Evolutionary conservation across 2,797 vertebrate genomes (phyloP), one percentile per base, ranked within the genome.

Genomic region (Gallinago stenura): DNA sequence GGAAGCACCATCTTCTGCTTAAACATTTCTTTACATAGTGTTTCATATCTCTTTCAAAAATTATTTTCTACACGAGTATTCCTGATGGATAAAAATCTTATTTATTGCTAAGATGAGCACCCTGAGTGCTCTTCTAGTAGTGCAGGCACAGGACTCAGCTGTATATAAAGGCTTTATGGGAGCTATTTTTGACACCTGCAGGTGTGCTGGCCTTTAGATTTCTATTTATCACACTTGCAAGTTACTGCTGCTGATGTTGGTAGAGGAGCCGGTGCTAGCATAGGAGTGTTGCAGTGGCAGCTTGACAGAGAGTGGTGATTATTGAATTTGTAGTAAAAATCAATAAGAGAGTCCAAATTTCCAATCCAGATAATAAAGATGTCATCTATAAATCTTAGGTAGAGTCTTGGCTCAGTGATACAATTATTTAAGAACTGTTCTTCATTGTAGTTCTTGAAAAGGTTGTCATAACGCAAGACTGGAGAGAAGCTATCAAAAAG

Each of bases 241-340:
- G 39, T 88, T 66, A 20, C 15, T 17, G 31, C 19, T 48, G 76
- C 43, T 88, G 69, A 31, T 87, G n/a, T 31, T 77, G 72, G 33
- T 90, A 24, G 21, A 83, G 61, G 73, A 83, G 43, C 48, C 6
- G 33, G 15, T 81, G n/a, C 16, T 68, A 45, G 22, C 33, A 26
- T 68, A 71, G 0, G 0, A 54, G 31, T 45, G 25, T 45, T 78
- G 57, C 61, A 64, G 57, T 83, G 92, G 37, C 86, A 94, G 73
- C 20, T 88, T 96, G 92, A 96, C 89, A 58, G 80, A 94, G 86
- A 83, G 72, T 51, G 30, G 70, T 45, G 57, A 71, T 93, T 90
- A 96, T 14, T 71, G 83, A 71, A 94, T 96, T 94, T 92, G 90
- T 81, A 62, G 61, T 79, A 81, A 91, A 96, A 96, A 93, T 96